Evolutionary conservation across 2,113 vertebrate species (phyloP), one percentile per base, ranked within the genome.

Genomic region (Lonchura striata): DNA sequence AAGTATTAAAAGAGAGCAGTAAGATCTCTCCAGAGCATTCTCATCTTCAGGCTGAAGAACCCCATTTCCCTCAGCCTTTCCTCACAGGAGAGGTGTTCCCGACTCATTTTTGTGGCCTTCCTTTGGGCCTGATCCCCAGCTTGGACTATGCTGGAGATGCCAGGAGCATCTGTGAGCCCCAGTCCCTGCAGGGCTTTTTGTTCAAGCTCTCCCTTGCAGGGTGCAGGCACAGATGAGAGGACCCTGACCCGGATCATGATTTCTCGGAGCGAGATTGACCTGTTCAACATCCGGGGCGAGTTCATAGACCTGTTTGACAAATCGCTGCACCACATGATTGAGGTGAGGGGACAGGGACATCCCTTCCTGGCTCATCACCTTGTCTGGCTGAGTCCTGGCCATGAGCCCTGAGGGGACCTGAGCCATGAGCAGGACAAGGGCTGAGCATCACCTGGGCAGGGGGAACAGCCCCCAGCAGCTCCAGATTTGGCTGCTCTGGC

Each of bases 211-310:
- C 23, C 60, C 14, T 92, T 20, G 60, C 96, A 99, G 99, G 99
- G 99, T 25, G 98, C 98, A 0, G 99, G 99, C 61, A 99, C 99
- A 0, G 99, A 99, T 7, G 99, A 99, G 97, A 98, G 98, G 94
- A 99, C 99, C 4, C 98, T 99, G 77, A 99, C 98, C 92, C 98
- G 99, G 71, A 98, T 99, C 97, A 99, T 99, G 98, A 97, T 99
- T 70, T 99, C 99, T 85, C 98, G 99, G 49, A 98, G 98, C 0
- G 99, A 99, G 96, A 97, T 98, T 1, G 99, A 99, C 97, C 98
- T 99, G 68, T 94, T 99, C 86, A 99, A 99, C 96, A 98, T 99
- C 96, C 98, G 99, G 24, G 97, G 98, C 83, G 99, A 99, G 92
- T 99, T 99, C 96, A 97, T 99, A 82, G 98, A 99, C 64, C 98